These are phyloP conservation scores for Acholoe squamosa DNA, from an alignment of 2,888 invertebrate genomes.

Conservation along the genomic window DNA sequence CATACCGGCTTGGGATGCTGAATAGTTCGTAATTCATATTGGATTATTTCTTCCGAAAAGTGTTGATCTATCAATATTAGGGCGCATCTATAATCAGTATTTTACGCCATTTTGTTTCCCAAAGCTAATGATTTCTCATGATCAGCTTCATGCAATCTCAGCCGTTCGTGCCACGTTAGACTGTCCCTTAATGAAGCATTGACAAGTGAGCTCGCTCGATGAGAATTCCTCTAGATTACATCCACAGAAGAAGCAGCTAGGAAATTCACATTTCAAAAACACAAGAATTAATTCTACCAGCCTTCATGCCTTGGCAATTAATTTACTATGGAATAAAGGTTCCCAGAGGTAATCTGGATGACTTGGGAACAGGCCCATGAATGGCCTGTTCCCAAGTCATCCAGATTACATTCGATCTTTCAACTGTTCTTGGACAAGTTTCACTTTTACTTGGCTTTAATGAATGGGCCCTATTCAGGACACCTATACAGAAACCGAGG, in stretches of 20 bases:
- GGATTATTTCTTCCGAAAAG: too few relatives aligned
- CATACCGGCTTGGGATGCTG: too few relatives aligned
- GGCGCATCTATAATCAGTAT: too few relatives aligned
- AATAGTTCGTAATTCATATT: too few relatives aligned
- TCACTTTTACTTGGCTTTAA: background rate
- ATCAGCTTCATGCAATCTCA: too few relatives aligned
- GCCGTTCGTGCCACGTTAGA: background rate
- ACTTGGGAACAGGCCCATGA: too few relatives aligned
- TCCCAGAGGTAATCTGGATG: background rate
- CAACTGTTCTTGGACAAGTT: too few relatives aligned
- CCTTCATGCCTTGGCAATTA: background rate
- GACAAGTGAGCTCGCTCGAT: background rate
- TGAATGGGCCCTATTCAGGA: background rate
- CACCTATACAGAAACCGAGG: background rate
- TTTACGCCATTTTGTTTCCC: too few relatives aligned
- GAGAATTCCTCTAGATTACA: slow-evolving; percentile 9
- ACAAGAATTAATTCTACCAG: background rate
- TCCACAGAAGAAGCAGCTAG: background rate
- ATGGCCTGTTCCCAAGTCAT: too few relatives aligned
- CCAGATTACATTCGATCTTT: too few relatives aligned
- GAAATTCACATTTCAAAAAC: background rate
- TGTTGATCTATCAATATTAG: too few relatives aligned
- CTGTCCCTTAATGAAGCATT: background rate
- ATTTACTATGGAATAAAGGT: background rate
- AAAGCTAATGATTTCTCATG: too few relatives aligned